Evolutionary conservation across 2,888 invertebrate species (phyloP), one percentile per base, ranked within the genome.

Genomic region (Cremastinae sp.): DNA sequence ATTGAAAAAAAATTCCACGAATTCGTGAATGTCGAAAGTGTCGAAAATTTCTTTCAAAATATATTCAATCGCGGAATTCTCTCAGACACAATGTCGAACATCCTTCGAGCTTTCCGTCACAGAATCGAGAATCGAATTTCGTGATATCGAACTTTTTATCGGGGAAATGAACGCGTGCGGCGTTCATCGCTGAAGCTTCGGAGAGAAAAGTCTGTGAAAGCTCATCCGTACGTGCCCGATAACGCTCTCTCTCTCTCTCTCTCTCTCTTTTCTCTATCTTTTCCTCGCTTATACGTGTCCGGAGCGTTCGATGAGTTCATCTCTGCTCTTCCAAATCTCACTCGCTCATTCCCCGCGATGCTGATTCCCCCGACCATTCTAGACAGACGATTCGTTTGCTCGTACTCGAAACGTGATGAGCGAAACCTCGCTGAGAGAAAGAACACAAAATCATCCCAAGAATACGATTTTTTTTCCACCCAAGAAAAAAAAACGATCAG

Each of bases 81-180:
- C 45, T 43, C 10, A 51, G 55, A 41, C 4, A 53, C 35, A 39
- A 28, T 14, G 43, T 64, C 64, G 18, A 62, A 51, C 56, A 56
- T 68, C 69, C 16, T 18, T 5, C 2, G 28, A 28, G 28, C 28
- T 3, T n/a, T 3, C 28, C 28, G 28, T 28, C 28, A 28, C 28
- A 5, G 76, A 76, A 69, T 64, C 45, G 53, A 69, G 65, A 76
- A 76, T 76, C 76, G 73, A 76, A 69, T 76, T 70, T 66, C 70
- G 55, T 61, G 39, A 47, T 49, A 65, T 73, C 69, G 35, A 69
- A 65, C 69, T 70, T 65, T 61, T 43, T 49, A 43, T 59, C 41
- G 62, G 1, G 14, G 45, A 20, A 39, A 45, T 58, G 47, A 14
- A 58, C 49, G 43, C 43, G 55, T 16, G 49, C 12, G 37, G 53